phyloP scores from a whole-genome alignment of 2,888 invertebrate genomes.

The Epinotia brunnichana region DNA sequence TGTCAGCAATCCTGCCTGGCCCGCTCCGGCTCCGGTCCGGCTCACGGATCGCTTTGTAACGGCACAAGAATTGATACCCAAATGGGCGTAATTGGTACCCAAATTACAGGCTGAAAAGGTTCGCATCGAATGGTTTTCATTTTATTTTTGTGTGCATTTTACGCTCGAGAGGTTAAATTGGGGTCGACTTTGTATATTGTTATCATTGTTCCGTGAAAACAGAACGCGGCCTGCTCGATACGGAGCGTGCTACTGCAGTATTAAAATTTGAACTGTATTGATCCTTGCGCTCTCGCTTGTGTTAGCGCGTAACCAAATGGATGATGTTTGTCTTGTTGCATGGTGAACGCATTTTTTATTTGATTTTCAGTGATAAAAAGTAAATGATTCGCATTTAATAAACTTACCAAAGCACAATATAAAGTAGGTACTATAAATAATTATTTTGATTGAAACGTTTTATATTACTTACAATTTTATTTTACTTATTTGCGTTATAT shows the following conservation, averaged over 20 bases:
- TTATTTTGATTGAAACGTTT: no score
- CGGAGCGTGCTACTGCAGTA: background rate
- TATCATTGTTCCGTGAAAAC: background rate
- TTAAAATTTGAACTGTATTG: background rate
- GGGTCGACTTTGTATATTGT: background rate
- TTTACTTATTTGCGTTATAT: no score
- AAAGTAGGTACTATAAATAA: no score
- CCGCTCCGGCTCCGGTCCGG: background rate
- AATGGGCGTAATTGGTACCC: constrained; percentile 23
- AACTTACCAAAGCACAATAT: no score
- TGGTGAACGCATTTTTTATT: no score
- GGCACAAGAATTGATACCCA: constrained; percentile 20
- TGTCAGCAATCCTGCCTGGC: constrained; percentile 15
- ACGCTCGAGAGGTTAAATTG: background rate
- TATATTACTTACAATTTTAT: no score
- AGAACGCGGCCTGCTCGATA: background rate
- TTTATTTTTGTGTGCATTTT: constrained; percentile 18
- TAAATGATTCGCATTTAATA: no score
- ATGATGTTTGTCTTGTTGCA: no score
- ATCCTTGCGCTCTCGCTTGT: background rate
- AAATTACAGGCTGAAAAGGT: constrained; percentile 23
- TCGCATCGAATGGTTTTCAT: constrained; percentile 22
- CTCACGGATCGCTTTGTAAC: constrained; percentile 8
- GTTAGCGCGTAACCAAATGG: background rate
- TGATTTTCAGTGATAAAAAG: no score